These are phyloP conservation scores for Batillaria attramentaria DNA, from an alignment of 1,140 invertebrate genomes.

Conservation along the genomic window DNA sequence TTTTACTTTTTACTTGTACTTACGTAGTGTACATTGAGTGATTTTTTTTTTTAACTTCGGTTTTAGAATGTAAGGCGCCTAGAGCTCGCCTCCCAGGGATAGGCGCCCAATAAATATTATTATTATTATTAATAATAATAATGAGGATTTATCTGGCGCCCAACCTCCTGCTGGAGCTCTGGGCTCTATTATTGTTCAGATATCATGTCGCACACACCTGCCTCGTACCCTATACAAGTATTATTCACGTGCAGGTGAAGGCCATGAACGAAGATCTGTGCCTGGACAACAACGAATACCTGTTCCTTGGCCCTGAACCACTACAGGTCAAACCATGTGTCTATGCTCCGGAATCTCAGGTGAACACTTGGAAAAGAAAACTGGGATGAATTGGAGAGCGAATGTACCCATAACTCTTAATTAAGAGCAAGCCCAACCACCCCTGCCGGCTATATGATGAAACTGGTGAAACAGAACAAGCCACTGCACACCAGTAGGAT, in stretches of 20 bases:
- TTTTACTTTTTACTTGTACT: too few relatives aligned
- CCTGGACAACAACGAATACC: conserved; percentile 54
- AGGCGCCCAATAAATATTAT: too few relatives aligned
- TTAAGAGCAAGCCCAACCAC: background rate
- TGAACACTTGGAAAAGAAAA: conserved; percentile 15
- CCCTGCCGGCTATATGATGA: too few relatives aligned
- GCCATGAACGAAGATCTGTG: conserved; percentile 37
- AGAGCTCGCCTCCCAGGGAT: too few relatives aligned
- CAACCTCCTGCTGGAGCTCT: background rate
- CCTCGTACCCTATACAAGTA: background rate
- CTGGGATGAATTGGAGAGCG: background rate
- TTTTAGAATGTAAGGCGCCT: too few relatives aligned
- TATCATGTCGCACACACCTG: too few relatives aligned
- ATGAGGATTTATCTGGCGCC: too few relatives aligned
- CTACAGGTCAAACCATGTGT: conserved; percentile 44
- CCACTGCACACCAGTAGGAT: too few relatives aligned
- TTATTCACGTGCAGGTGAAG: conserved; percentile 34
- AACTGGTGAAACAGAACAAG: too few relatives aligned
- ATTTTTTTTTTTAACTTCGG: too few relatives aligned
- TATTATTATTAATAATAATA: too few relatives aligned
- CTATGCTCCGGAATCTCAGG: conserved; percentile 47
- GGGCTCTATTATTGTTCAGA: background rate
- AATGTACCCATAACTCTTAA: background rate
- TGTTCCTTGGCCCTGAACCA: conserved; percentile 46
- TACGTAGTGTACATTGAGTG: too few relatives aligned